Conservation (phyloP, 2,888 invertebrate genomes). For the Drosophila phalerata region DNA sequence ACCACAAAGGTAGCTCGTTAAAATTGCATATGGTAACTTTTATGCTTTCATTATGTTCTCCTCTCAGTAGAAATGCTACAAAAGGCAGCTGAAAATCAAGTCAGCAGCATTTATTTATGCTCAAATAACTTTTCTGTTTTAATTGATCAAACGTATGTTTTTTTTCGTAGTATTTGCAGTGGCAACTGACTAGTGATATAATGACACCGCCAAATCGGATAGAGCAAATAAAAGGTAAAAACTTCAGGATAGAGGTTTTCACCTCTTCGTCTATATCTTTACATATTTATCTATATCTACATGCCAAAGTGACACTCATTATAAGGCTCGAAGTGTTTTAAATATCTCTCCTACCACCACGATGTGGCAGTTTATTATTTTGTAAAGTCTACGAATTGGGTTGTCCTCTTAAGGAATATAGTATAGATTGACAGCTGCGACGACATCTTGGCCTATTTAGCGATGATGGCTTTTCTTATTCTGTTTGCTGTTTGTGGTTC, state of each 20-base stretch:
- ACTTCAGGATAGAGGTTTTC: no score
- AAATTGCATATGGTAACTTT: slow-evolving; percentile 4
- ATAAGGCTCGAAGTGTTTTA: slow-evolving; percentile 25
- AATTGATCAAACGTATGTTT: slow-evolving; percentile 45
- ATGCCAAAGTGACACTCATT: slow-evolving; percentile 48
- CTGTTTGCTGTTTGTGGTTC: slow-evolving; percentile 7
- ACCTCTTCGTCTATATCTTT: no score
- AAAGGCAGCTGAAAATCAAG: background rate
- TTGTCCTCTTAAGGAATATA: slow-evolving; percentile 10
- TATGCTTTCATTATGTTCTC: background rate
- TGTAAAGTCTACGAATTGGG: slow-evolving; percentile 18
- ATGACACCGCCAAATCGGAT: slow-evolving; percentile 12
- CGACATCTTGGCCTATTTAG: slow-evolving; percentile 29
- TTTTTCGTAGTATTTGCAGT: background rate
- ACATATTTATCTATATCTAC: no score
- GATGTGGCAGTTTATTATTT: slow-evolving; percentile 10
- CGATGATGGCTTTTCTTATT: slow-evolving; percentile 2
- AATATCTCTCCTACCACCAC: slow-evolving; percentile 5
- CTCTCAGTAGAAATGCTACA: slow-evolving; percentile 8
- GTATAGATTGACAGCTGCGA: slow-evolving; percentile 14
- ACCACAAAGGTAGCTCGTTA: background rate
- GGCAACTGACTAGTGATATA: slow-evolving; percentile 2
- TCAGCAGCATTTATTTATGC: slow-evolving; percentile 36
- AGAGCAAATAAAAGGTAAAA: slow-evolving; percentile 23
- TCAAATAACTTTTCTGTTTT: slow-evolving; percentile 49